Evolutionary conservation across 2,797 vertebrate genomes (phyloP).

Genomic region (Premnoplex brunnescens): DNA sequence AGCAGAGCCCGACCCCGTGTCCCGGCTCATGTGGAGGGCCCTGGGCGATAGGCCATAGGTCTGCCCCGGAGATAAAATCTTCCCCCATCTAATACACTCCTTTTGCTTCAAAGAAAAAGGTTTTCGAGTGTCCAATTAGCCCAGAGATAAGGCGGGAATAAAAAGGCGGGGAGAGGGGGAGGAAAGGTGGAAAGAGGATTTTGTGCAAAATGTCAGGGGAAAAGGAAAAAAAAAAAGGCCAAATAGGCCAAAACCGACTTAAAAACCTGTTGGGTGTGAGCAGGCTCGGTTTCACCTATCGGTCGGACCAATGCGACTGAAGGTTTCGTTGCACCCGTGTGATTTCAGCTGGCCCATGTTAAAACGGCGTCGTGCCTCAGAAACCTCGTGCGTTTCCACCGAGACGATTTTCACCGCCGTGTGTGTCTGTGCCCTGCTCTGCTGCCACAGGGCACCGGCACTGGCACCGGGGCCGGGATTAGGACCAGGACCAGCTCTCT

Average conservation of each 20-base stretch:
- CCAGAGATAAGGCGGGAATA: neutral
- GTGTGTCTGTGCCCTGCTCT: neutral
- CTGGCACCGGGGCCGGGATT: no score
- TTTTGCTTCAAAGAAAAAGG: neutral
- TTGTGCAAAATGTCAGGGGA: neutral
- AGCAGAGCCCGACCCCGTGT: neutral
- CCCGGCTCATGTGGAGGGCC: neutral
- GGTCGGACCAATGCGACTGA: neutral
- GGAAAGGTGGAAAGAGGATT: neutral
- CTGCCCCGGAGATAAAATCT: neutral
- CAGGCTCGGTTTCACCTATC: neutral
- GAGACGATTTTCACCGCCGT: rapidly evolving
- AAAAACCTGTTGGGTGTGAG: neutral
- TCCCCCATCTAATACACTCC: neutral
- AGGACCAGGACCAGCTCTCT: neutral
- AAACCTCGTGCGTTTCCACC: neutral
- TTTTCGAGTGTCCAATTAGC: neutral
- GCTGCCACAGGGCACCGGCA: neutral
- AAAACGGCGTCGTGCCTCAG: neutral
- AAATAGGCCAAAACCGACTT: neutral
- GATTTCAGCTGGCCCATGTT: neutral
- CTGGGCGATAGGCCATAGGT: neutral
- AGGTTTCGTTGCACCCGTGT: neutral
- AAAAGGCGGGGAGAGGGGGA: neutral
- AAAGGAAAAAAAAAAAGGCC: neutral